Percentiles rank a stretch among this genome's conserved stretches.
phyloP scores from a whole-genome alignment of 2,888 invertebrate genomes.

The Melanchra persicariae region DNA sequence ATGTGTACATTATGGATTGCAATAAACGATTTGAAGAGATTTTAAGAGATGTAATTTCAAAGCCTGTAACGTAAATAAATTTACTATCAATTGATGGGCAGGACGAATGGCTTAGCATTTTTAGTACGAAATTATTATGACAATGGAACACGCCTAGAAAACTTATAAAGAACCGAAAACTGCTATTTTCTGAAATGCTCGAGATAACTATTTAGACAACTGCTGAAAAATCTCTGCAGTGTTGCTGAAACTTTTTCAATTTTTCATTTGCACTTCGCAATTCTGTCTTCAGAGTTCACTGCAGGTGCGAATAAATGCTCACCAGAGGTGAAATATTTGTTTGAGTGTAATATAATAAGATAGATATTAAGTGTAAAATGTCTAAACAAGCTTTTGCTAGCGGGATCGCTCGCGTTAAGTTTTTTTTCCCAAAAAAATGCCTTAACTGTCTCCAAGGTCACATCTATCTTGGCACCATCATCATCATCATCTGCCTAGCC shows the following conservation, averaged over 20 bases:
- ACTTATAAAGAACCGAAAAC: neutral
- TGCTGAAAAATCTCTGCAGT: constrained; percentile 11
- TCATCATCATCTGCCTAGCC: too few relatives aligned
- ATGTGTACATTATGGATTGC: too few relatives aligned
- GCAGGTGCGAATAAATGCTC: neutral
- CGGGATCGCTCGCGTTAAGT: too few relatives aligned
- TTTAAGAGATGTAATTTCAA: too few relatives aligned
- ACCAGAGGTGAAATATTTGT: neutral
- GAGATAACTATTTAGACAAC: neutral
- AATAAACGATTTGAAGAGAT: too few relatives aligned
- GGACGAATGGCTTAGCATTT: too few relatives aligned
- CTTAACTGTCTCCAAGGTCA: too few relatives aligned
- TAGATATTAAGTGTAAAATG: neutral
- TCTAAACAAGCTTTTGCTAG: too few relatives aligned
- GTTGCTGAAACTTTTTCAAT: constrained; percentile 14
- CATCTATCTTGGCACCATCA: too few relatives aligned
- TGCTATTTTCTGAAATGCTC: neutral
- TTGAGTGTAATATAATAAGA: neutral
- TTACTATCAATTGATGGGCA: too few relatives aligned
- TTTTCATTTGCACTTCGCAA: constrained; percentile 10
- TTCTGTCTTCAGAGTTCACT: neutral
- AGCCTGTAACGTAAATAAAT: too few relatives aligned
- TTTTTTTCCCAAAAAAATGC: too few relatives aligned
- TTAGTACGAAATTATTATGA: neutral
- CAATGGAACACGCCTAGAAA: neutral